A percentile compares a stretch with the other conserved stretches of the same genome.
phyloP scores from a whole-genome alignment of 2,797 vertebrate genomes.

The Hipposideros larvatus region DNA sequence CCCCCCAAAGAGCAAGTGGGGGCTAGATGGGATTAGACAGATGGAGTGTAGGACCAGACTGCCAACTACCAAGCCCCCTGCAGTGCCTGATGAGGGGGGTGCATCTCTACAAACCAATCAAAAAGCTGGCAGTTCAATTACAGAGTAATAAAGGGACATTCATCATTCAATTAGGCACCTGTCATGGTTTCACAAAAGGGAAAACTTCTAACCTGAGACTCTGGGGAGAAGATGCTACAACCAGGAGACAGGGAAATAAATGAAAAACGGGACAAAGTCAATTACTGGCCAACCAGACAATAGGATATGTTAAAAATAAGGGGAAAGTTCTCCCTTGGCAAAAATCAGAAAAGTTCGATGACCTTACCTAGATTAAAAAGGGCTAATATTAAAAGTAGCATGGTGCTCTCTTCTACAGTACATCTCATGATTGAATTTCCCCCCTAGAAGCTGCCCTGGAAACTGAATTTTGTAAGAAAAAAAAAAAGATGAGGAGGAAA shows the following conservation, averaged over 20 bases:
- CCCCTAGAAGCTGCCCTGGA: conserved; percentile 62
- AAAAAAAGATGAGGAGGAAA: conserved; percentile 23
- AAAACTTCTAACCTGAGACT: conserved; percentile 93
- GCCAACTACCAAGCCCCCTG: conserved; percentile 90
- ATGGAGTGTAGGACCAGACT: conserved; percentile 94
- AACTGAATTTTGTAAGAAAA: conserved; percentile 63
- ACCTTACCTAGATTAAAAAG: conserved; percentile 81
- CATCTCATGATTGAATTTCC: conserved; percentile 67
- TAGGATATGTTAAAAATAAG: conserved; percentile 86
- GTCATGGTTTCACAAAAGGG: conserved; percentile 95
- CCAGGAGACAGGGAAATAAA: conserved; percentile 90
- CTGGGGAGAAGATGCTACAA: conserved; percentile 90
- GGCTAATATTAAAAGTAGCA: conserved; percentile 85
- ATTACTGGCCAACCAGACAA: conserved; percentile 88
- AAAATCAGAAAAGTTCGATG: conserved; percentile 83
- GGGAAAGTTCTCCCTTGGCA: conserved; percentile 85
- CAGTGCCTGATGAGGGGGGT: conserved; percentile 87
- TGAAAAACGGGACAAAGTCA: conserved; percentile 90
- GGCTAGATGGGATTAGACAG: conserved; percentile 94
- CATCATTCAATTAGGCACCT: conserved; percentile 99
- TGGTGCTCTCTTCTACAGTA: neutral
- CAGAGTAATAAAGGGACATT: conserved; percentile 98
- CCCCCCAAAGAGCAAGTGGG: conserved; percentile 89
- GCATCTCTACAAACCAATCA: conserved; percentile 93
- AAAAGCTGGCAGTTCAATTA: conserved; percentile 96